Evolutionary conservation across 2,113 vertebrate species (phyloP), one percentile per base, ranked within the genome.

Genomic region (Echinops telfairi): DNA sequence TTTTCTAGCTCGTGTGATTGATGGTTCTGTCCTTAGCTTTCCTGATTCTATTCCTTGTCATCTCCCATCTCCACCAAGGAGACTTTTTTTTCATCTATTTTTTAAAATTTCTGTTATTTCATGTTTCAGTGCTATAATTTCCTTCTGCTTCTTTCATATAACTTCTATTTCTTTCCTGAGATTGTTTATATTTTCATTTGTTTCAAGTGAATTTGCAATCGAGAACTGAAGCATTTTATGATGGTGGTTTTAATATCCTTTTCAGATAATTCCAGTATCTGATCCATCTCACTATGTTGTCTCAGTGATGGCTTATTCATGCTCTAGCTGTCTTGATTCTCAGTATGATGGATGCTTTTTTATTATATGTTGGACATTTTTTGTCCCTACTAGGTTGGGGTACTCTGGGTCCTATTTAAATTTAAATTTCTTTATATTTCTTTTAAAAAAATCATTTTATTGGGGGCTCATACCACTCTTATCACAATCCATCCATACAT

Each of bases 81-180:
- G 27, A 8, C 12, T 75, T 90, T 43, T 22, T 71, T 71, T 71
- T 4, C 4, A 22, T 62, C 64, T 36, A 60, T 79, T 36, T 68
- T 14, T 70, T 36, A 33, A 16, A 71, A 36, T 62, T 62, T 29
- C 10, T 47, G 16, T 22, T 25, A 64, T 38, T 73, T 4, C 29
- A 71, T 33, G 60, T 86, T 57, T 92, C 36, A 31, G 58, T 27
- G 75, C 38, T 77, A 1, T 88, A 68, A 70, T 60, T 12, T 38
- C 3, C 40, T 53, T 86, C 89, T 23, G 17, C 38, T 25, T 58
- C 43, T 75, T 81, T 15, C 40, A 73, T 68, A 58, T 79, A 89
- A 68, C 57, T 86, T 88, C 25, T 83, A 15, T 81, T 82, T 75
- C 43, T 90, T 85, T 91, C 68, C 36, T 71, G 58, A 93, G 73